A percentile compares a stretch with the other conserved stretches of the same genome.
Conservation (phyloP, 2,797 vertebrate species). For the Acrossocheilus fasciatus region DNA sequence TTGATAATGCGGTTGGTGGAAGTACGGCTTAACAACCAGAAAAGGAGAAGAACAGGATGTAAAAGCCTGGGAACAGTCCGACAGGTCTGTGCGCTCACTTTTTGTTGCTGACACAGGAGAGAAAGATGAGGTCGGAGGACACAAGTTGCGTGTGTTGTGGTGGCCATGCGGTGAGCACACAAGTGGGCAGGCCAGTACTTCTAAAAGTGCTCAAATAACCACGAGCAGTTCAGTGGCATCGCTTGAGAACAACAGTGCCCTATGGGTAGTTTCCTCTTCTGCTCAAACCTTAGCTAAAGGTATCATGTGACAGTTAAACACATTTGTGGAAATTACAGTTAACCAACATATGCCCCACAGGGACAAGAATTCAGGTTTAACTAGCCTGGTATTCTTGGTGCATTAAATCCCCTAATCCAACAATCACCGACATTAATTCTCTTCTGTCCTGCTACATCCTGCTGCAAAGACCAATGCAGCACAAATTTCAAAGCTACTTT, state of each 20-base stretch:
- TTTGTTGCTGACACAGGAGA: conserved; percentile 22
- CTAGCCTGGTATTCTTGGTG: neutral
- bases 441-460: neutral
- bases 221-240: neutral
- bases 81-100: neutral
- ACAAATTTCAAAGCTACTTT: neutral
- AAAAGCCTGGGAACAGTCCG: conserved; percentile 53
- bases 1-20: conserved; percentile 53
- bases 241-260: conserved; percentile 3
- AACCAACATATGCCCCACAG: conserved; percentile 4
- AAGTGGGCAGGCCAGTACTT: conserved; percentile 20
- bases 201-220: conserved; percentile 10
- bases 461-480: neutral
- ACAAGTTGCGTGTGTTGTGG: conserved; percentile 20
- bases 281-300: neutral
- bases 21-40: conserved; percentile 42
- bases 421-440: neutral
- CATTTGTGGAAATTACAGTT: neutral
- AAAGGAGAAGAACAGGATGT: conserved; percentile 51
- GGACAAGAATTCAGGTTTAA: conserved; percentile 3
- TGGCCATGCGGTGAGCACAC: neutral
- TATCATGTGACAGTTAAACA: neutral
- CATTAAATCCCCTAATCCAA: neutral
- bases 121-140: conserved; percentile 11
- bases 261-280: conserved; percentile 28